Evolutionary conservation across 2,888 invertebrate species (phyloP).

Genomic region (Caenorhabditis virilis): DNA sequence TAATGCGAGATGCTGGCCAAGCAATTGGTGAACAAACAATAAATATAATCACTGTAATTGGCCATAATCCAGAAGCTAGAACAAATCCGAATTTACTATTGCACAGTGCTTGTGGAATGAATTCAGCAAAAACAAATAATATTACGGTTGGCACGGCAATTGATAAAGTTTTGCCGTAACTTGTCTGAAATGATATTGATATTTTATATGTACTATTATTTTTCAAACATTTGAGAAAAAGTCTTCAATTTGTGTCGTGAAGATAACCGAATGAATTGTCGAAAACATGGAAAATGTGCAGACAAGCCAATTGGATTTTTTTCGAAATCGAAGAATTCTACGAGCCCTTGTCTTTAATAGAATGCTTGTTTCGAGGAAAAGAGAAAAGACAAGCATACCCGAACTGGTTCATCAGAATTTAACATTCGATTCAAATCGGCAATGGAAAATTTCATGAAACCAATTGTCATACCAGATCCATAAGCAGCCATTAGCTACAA

Average conservation of each 20-base stretch:
- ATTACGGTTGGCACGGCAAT: slow-evolving; percentile 17
- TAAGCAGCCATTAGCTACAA: slow-evolving; percentile 14
- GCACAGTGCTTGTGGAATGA: slow-evolving; percentile 25
- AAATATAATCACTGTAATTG: slow-evolving; percentile 20
- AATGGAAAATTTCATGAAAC: slow-evolving; percentile 34
- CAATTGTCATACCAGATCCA: slow-evolving; percentile 34
- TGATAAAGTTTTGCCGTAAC: slow-evolving; percentile 7
- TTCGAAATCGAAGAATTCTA: slow-evolving; percentile 24
- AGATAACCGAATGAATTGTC: slow-evolving; percentile 25
- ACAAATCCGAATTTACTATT: slow-evolving; percentile 31
- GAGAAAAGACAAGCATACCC: not conserved
- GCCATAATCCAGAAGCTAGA: slow-evolving; percentile 24
- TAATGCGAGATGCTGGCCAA: slow-evolving; percentile 13
- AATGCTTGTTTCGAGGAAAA: not conserved
- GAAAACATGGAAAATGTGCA: slow-evolving; percentile 23
- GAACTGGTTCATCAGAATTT: slow-evolving; percentile 6
- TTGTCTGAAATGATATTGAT: too few relatives aligned
- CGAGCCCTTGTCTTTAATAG: slow-evolving; percentile 17
- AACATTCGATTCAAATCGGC: slow-evolving; percentile 23
- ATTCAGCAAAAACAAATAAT: slow-evolving; percentile 21
- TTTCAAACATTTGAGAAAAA: not conserved
- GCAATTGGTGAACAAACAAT: slow-evolving; percentile 16
- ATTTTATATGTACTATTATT: too few relatives aligned
- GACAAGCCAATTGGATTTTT: slow-evolving; percentile 27
- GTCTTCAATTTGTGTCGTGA: slow-evolving; percentile 21